Base-by-base conservation (phyloP, 1,140 invertebrate species). In the Popillia japonica region DNA sequence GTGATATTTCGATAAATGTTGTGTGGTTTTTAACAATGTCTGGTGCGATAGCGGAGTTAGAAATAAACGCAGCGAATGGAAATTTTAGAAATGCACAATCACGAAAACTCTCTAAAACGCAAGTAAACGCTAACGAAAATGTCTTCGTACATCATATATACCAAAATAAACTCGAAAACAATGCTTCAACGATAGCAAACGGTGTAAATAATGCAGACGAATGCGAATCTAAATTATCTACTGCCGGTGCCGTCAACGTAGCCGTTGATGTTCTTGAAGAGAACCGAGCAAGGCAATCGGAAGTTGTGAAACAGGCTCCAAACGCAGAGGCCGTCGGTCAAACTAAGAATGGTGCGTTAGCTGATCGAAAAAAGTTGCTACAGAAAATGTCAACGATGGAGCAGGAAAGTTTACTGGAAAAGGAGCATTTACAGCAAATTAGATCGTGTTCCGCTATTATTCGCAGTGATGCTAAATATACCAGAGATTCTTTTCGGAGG, bases 391-490 rank as follows among this genome's bases (percentile, higher is more conserved):
- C 90, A 74, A 90, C 89, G 27, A 92, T 92, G 91, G 92, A 93
- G 79, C 90, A 91, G 81, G 92, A 93, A 84, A 90, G 89, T 82
- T 87, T n/a, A n/a, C n/a, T n/a, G n/a, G n/a, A n/a, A n/a, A n/a
- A n/a, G n/a, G n/a, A n/a, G n/a, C n/a, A n/a, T 75, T 81, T 88
- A 40, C 85, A 87, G 0, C 87, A 91, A 0, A 83, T 93, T 73
- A 90, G 90, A 81, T 90, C 92, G 72, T 92, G 91, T 78, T 89
- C 90, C 0, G 90, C 91, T 78, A 90, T 92, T 74, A 84, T 93
- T 78, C 89, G 89, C 77, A 88, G 89, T 77, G 88, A 90, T 6
- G 86, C 87, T 68, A 89, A 87, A 76, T 92, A 92, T 81, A 89
- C 87, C 34, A 91, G 89, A 80, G 92, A 93, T 41, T 82, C 87